These are phyloP conservation scores for Polypedilum vanderplanki DNA, from an alignment of 1,140 invertebrate species.

Conservation along the genomic window DNA sequence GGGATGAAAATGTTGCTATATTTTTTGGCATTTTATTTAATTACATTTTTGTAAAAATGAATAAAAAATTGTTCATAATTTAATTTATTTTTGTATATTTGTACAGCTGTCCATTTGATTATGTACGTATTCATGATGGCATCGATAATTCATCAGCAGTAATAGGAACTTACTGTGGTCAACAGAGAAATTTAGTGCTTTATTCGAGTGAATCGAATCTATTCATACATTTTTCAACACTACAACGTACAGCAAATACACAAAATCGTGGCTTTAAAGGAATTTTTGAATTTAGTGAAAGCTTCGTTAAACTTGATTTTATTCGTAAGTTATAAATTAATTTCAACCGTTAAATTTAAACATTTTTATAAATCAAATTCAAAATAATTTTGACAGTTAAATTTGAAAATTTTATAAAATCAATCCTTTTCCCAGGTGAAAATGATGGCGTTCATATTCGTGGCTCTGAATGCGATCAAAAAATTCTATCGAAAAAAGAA, in stretches of 20 bases:
- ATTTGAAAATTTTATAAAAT: too few relatives aligned
- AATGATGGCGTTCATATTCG: constrained; percentile 86
- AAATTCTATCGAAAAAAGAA: constrained; percentile 88
- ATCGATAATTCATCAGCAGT: constrained; percentile 72
- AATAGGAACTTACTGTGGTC: constrained; percentile 96
- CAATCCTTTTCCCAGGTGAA: constrained; percentile 42
- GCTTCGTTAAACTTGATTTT: constrained; percentile 95
- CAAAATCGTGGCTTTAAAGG: constrained; percentile 93
- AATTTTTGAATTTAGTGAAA: constrained; percentile 92
- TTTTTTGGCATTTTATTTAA: too few relatives aligned
- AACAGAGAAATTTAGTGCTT: constrained; percentile 89
- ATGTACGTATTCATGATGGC: constrained; percentile 94
- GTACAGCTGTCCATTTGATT: constrained; percentile 95
- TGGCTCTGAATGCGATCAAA: constrained; percentile 95
- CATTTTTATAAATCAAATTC: neutral
- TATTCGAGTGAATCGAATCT: constrained; percentile 87
- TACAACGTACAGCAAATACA: constrained; percentile 79
- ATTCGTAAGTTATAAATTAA: constrained; percentile 57
- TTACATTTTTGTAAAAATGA: too few relatives aligned
- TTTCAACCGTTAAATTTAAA: too few relatives aligned
- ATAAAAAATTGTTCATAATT: neutral
- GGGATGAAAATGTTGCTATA: too few relatives aligned
- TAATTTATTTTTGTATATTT: constrained; percentile 31
- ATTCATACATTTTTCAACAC: constrained; percentile 82
- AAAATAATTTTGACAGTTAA: neutral